phyloP scores from a whole-genome alignment of 2,797 vertebrate species.

The Chloroceryle amazona region DNA sequence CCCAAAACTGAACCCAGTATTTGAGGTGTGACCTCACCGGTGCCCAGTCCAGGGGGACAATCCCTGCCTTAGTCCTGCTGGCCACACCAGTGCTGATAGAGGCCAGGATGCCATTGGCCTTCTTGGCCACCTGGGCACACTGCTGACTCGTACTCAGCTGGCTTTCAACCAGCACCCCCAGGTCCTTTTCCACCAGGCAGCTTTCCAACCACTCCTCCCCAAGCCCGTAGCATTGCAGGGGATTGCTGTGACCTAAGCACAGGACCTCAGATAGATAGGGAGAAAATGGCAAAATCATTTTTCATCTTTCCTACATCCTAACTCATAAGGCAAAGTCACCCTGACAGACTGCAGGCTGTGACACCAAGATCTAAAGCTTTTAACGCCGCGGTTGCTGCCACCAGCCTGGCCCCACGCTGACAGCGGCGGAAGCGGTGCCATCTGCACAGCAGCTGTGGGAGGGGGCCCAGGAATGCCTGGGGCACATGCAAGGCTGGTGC shows the following conservation, averaged over 20 bases:
- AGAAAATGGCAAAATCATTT: slow-evolving; percentile 27
- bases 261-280: not conserved
- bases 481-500: accelerated
- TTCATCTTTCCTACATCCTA: not conserved
- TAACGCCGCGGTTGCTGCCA: not conserved
- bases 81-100: too few relatives aligned
- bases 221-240: not conserved
- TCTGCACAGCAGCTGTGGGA: not conserved
- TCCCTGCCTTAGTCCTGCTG: too few relatives aligned
- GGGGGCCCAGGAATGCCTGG: accelerated
- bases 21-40: too few relatives aligned
- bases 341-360: not conserved
- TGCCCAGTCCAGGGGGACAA: too few relatives aligned
- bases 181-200: too few relatives aligned
- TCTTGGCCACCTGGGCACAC: too few relatives aligned
- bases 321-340: slow-evolving; percentile 28
- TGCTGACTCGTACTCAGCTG: too few relatives aligned
- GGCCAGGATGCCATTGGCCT: too few relatives aligned
- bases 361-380: not conserved
- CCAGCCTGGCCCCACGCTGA: not conserved
- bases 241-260: not conserved
- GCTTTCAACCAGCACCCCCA: too few relatives aligned
- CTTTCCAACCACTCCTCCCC: too few relatives aligned
- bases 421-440: accelerated
- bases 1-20: too few relatives aligned